Evolutionary conservation across 2,888 invertebrate genomes (phyloP).

Genomic region (Sepiola atlantica): DNA sequence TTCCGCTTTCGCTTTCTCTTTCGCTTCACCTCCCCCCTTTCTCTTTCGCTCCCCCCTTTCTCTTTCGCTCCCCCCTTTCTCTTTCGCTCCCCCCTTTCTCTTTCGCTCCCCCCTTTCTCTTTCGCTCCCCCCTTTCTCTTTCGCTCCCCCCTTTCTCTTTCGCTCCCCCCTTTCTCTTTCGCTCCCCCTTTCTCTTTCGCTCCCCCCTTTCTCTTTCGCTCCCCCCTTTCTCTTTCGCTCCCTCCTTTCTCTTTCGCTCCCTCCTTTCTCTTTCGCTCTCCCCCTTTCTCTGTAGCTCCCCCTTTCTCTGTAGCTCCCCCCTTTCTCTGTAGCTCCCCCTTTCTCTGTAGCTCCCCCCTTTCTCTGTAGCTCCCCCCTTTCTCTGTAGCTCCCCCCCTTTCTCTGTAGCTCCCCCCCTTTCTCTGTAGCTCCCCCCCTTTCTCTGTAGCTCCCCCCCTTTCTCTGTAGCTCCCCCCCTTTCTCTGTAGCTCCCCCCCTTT

Average conservation of each 20-base stretch:
- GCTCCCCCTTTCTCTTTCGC: no score
- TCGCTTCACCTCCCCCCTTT: no score
- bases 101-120: accelerated
- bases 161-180: neutral
- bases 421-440: no score
- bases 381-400: no score
- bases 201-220: no score
- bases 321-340: neutral
- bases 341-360: neutral
- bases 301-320: neutral
- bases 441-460: no score
- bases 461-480: no score
- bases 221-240: neutral
- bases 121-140: neutral
- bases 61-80: no score
- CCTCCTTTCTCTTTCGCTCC: accelerated
- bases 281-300: neutral
- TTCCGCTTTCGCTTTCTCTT: no score
- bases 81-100: neutral
- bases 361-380: neutral
- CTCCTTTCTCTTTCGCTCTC: neutral
- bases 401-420: no score
- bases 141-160: neutral
- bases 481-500: neutral
- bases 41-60: neutral